These are phyloP conservation scores for Typhlomys cinereus DNA, from an alignment of 2,113 vertebrate species.

Conservation along the genomic window DNA sequence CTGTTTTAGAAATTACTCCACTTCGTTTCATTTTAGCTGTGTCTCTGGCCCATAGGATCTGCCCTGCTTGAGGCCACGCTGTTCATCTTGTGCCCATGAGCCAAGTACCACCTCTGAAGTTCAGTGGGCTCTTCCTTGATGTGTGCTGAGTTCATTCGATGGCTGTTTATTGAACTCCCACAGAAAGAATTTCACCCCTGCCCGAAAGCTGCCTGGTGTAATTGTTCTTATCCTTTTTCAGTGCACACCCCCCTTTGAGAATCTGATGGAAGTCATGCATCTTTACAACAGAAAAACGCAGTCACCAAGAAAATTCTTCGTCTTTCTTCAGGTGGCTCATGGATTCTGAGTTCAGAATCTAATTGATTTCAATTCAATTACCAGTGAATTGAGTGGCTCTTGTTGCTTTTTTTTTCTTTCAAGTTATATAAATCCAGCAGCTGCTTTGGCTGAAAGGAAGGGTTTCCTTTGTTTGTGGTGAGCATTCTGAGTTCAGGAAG, in stretches of 20 bases:
- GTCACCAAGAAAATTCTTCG: conserved; percentile 20
- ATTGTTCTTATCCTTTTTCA: conserved; percentile 44
- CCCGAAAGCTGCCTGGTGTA: neutral
- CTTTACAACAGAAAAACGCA: conserved; percentile 48
- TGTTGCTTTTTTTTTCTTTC: neutral
- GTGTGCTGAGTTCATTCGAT: conserved; percentile 34
- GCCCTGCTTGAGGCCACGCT: conserved; percentile 37
- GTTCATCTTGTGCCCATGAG: conserved; percentile 30
- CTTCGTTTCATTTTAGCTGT: conserved; percentile 18
- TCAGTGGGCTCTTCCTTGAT: conserved; percentile 36
- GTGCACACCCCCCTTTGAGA: conserved; percentile 47
- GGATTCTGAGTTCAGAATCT: conserved; percentile 50
- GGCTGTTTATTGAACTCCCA: conserved; percentile 67
- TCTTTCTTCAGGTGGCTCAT: conserved; percentile 22
- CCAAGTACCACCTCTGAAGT: conserved; percentile 16
- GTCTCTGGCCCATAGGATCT: neutral
- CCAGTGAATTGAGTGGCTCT: conserved; percentile 50
- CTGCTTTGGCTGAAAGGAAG: neutral
- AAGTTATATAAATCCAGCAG: conserved; percentile 37
- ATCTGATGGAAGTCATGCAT: conserved; percentile 61
- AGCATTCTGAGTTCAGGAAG: neutral
- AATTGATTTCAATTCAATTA: conserved; percentile 60
- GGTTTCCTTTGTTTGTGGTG: neutral
- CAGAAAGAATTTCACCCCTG: conserved; percentile 48
- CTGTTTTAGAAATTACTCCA: conserved; percentile 47